These are phyloP conservation scores for Mythimna lalbum DNA, from an alignment of 2,888 invertebrate genomes.

Conservation along the genomic window DNA sequence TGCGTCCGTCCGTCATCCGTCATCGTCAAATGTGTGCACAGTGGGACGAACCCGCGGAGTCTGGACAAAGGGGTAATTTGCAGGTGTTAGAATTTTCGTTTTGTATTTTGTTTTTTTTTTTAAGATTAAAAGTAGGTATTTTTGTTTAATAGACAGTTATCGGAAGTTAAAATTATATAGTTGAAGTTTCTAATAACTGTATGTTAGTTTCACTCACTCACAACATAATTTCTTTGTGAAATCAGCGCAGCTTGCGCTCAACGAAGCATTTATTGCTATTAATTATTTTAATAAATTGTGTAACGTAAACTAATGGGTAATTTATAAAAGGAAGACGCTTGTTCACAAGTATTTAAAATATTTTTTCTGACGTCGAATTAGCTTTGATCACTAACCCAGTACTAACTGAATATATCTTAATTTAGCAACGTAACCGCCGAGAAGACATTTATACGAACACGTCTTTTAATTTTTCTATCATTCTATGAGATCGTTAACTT, in stretches of 20 bases:
- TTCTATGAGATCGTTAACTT: conserved; percentile 58
- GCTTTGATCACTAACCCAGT: conserved; percentile 51
- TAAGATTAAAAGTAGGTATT: no score
- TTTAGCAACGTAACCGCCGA: conserved; percentile 44
- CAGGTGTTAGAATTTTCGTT: conserved; percentile 53
- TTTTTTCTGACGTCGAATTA: conserved; percentile 9
- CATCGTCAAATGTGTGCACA: conserved; percentile 79
- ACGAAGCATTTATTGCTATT: conserved; percentile 23
- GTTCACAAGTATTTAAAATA: conserved; percentile 38
- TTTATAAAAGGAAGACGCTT: conserved; percentile 47
- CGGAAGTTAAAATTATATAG: not conserved
- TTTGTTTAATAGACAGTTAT: not conserved
- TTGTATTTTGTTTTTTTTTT: not conserved
- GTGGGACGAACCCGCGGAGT: conserved; percentile 52
- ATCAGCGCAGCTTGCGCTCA: not conserved
- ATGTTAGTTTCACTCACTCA: not conserved
- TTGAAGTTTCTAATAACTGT: not conserved
- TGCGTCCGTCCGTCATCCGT: conserved; percentile 80
- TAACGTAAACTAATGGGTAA: conserved; percentile 17
- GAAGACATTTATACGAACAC: conserved; percentile 54
- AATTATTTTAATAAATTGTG: conserved; percentile 14
- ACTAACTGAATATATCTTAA: conserved; percentile 45
- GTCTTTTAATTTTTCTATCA: conserved; percentile 62
- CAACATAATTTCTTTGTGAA: not conserved
- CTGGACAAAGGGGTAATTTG: conserved; percentile 62